Evolutionary conservation across 2,113 vertebrate species (phyloP).

Genomic region (Otis tarda): DNA sequence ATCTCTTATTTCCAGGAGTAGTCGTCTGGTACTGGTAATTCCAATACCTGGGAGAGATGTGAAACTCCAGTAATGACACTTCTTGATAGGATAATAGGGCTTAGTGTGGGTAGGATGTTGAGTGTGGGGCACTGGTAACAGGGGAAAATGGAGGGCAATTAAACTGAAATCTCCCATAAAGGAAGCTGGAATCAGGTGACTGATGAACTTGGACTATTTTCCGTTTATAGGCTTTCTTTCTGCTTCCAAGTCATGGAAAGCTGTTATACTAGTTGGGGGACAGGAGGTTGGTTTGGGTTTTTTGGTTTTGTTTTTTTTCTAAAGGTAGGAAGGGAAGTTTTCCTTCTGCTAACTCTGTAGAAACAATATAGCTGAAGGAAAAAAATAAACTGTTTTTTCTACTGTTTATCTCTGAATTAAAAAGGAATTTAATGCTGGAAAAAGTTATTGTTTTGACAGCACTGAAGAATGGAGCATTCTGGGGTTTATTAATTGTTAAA

Average conservation of each 20-base stretch:
- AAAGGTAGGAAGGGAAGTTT: background rate
- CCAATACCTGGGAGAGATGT: background rate
- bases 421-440: background rate
- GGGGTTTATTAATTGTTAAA: background rate
- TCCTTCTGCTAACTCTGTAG: background rate
- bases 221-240: background rate
- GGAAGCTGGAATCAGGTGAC: background rate
- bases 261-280: rapidly evolving
- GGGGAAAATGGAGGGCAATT: background rate
- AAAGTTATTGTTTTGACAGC: background rate
- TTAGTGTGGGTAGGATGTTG: background rate
- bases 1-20: background rate
- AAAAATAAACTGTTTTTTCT: background rate
- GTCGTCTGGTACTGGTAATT: background rate
- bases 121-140: background rate
- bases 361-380: background rate
- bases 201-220: background rate
- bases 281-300: background rate
- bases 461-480: background rate
- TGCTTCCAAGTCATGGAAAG: background rate
- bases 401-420: background rate
- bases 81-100: background rate
- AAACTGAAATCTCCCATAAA: background rate
- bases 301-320: background rate
- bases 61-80: background rate